Evolutionary conservation across 2,113 vertebrate genomes (phyloP).

Genomic region (Eurystomus gularis): DNA sequence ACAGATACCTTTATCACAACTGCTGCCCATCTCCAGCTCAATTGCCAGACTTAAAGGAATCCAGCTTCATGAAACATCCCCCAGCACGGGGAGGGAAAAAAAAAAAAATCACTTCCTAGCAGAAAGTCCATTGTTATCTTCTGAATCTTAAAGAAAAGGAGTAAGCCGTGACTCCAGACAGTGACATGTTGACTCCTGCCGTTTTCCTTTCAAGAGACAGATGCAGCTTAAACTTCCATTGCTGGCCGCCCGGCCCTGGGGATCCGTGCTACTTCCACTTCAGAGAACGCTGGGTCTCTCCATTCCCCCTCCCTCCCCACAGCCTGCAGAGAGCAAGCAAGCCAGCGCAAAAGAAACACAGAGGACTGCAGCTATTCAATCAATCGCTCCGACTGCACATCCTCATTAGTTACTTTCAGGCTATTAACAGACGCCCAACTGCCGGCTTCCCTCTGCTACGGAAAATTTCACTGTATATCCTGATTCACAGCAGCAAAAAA

Average conservation of each 20-base stretch:
- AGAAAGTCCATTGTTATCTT: constrained; percentile 75
- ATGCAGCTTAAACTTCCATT: constrained; percentile 70
- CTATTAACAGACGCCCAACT: constrained; percentile 76
- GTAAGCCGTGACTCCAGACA: constrained; percentile 57
- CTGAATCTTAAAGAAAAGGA: constrained; percentile 55
- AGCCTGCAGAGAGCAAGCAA: constrained; percentile 57
- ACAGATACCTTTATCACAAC: constrained; percentile 92
- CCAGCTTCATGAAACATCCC: constrained; percentile 71
- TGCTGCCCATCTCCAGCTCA: constrained; percentile 92
- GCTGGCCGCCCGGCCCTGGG: constrained; percentile 73
- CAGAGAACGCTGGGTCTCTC: constrained; percentile 56
- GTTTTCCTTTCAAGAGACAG: constrained; percentile 61
- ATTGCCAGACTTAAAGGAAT: constrained; percentile 73
- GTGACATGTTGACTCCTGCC: constrained; percentile 71
- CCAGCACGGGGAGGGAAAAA: constrained; percentile 51
- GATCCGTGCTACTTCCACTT: constrained; percentile 72
- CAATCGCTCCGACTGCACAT: constrained; percentile 85
- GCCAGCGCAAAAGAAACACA: constrained; percentile 60
- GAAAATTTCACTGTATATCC: constrained; percentile 58
- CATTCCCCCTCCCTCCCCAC: constrained; percentile 66
- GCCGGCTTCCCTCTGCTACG: constrained; percentile 48
- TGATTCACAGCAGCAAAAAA: constrained; percentile 33
- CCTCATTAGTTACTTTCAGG: constrained; percentile 83
- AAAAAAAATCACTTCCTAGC: constrained; percentile 66
- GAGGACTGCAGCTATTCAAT: constrained; percentile 89